Evolutionary conservation across 1,140 invertebrate species (phyloP), one percentile per base, ranked within the genome.

Genomic region (Drosophila auraria): DNA sequence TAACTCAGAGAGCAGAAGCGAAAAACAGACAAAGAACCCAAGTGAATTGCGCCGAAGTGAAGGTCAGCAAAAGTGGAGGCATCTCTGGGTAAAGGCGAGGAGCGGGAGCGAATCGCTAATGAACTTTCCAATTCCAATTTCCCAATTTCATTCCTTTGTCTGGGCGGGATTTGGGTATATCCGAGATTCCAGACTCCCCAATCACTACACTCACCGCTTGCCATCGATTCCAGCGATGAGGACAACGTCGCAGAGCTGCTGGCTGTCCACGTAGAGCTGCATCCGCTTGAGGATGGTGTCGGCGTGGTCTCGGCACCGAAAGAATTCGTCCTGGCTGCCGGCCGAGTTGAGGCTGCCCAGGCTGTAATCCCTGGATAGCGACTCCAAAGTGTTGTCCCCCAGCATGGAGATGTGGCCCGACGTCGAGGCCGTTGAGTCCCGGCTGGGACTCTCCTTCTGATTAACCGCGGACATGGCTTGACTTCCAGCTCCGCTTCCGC

Each of bases 211-310:
- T 93, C 93, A 95, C 95, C 95, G 95, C 86, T 94, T 94, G 63
- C 95, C 94, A 92, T 94, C 94, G 59, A 92, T 93, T 87, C 95
- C 96, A 75, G 96, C 96, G 82, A 97, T 95, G 20, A 98, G 94
- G 25, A 95, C 95, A 36, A 97, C 95, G 94, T 97, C 97, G 82
- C 96, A 97, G 59, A 98, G 93, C 92, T 97, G 96, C 80, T 97
- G 95, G 68, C 96, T 95, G 80, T 96, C 95, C 59, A 97, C 95
- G 93, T 97, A 98, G 49, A 94, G 94, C 91, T 96, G 96, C 96
- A 98, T 97, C 86, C 96, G 95, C 69, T 95, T 95, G 47, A 98
- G 94, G 87, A 97, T 97, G 27, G 94, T 94, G 89, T 97, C 97
- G 1, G 97, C 96, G 94, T 98, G 97, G 75, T 96, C 96, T 78